Percentiles rank a stretch among this genome's conserved stretches.
Conservation (phyloP, 2,113 vertebrate genomes). For the Antidorcas marsupialis region DNA sequence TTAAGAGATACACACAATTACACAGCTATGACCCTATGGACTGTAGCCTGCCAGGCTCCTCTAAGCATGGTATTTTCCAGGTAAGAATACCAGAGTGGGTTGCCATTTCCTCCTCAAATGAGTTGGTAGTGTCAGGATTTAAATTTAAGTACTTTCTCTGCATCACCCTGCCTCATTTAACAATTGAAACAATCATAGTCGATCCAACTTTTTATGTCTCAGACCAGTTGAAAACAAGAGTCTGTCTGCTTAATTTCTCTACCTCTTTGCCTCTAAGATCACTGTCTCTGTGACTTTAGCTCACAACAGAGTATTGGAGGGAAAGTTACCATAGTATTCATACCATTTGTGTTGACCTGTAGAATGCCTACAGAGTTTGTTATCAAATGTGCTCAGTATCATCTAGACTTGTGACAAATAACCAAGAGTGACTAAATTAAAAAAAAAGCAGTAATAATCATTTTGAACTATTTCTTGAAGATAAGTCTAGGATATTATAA, state of each 20-base stretch:
- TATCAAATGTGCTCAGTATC: not conserved
- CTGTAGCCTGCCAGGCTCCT: not conserved
- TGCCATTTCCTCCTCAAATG: not conserved
- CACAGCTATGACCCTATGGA: not conserved
- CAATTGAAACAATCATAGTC: not conserved
- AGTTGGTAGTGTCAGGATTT: not conserved
- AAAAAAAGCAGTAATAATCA: not conserved
- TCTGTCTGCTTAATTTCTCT: not conserved
- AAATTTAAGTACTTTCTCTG: not conserved
- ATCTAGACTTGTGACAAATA: not conserved
- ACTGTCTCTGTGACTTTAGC: not conserved
- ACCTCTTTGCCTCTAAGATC: not conserved
- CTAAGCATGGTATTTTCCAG: not conserved
- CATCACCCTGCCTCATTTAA: not conserved
- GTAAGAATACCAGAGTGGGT: not conserved
- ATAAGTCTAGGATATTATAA: not conserved
- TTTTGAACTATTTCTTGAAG: not conserved
- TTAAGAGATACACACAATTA: not conserved
- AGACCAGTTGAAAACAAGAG: not conserved
- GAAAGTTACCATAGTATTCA: not conserved
- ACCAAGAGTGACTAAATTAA: not conserved
- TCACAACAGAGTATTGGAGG: not conserved
- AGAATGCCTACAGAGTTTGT: not conserved
- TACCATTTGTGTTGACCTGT: not conserved
- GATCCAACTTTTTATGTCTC: constrained; percentile 8